Percentiles rank a stretch among this genome's conserved stretches.
Evolutionary conservation across 1,140 invertebrate species (phyloP).

Genomic region (Drosophila nebulosa): DNA sequence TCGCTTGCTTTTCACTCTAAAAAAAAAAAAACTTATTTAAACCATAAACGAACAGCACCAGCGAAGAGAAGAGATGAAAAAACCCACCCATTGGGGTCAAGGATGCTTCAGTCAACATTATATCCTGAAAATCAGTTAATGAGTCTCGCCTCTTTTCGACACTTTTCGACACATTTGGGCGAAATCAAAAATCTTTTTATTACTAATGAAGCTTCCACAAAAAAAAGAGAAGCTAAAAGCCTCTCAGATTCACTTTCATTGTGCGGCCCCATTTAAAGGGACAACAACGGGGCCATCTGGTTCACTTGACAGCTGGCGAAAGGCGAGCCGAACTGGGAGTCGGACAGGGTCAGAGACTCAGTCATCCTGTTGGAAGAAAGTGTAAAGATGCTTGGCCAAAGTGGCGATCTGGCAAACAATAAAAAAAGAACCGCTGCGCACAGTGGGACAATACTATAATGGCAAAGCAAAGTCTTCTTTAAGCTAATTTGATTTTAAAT

Average conservation of each 20-base stretch:
- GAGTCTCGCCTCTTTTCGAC: slow-evolving; percentile 40
- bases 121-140: slow-evolving; percentile 51
- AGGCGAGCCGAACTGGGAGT: slow-evolving; percentile 24
- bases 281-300: slow-evolving; percentile 14
- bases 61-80: neutral
- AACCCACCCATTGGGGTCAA: slow-evolving; percentile 58
- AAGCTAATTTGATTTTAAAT: too few relatives aligned
- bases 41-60: slow-evolving; percentile 32
- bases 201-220: slow-evolving; percentile 63
- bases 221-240: neutral
- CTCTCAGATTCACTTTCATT: slow-evolving; percentile 71
- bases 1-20: slow-evolving; percentile 37
- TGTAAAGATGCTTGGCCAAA: slow-evolving; percentile 15
- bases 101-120: slow-evolving; percentile 46
- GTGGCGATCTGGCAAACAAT: neutral
- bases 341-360: neutral
- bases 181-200: slow-evolving; percentile 58
- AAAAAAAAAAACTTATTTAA: slow-evolving; percentile 23
- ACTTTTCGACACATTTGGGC: slow-evolving; percentile 1
- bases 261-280: slow-evolving; percentile 60
- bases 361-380: slow-evolving; percentile 19
- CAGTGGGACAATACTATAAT: neutral
- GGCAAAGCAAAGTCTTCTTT: neutral
- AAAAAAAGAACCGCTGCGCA: neutral
- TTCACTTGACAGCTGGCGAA: slow-evolving; percentile 72